phyloP scores from a whole-genome alignment of 2,888 invertebrate species.

The Subacronicta megacephala region DNA sequence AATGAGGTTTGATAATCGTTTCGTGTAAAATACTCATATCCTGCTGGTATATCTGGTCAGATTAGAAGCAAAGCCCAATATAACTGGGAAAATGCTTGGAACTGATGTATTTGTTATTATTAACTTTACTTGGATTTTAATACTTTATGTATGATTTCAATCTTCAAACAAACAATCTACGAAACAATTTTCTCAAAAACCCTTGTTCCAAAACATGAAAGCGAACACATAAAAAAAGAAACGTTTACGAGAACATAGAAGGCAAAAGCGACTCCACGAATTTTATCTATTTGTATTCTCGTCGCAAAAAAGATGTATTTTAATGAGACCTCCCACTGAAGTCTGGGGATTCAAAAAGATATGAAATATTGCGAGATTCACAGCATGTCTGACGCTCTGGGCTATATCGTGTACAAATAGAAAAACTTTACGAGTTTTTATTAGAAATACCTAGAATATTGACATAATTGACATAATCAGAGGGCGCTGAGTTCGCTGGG shows the following conservation, averaged over 20 bases:
- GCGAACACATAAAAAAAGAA: conserved; percentile 2
- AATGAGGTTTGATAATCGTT: too few species aligned
- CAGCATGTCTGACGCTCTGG: conserved; percentile 3
- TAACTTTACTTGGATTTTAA: too few species aligned
- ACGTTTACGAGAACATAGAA: conserved; percentile 5
- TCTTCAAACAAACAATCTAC: too few species aligned
- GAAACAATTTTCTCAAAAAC: too few species aligned
- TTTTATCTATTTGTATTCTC: conserved; percentile 21
- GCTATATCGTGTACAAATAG: conserved; percentile 2
- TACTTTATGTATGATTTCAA: too few species aligned
- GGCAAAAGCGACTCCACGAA: conserved; percentile 7
- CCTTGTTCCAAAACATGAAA: conserved; percentile 6
- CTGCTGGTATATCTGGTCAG: too few species aligned
- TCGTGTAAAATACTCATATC: too few species aligned
- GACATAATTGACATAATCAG: too few species aligned
- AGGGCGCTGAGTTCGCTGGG: too few species aligned
- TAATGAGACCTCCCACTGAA: conserved; percentile 21
- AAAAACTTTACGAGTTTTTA: neutral
- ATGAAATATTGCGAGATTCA: conserved; percentile 15
- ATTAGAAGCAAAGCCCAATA: too few species aligned
- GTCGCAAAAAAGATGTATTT: conserved; percentile 22
- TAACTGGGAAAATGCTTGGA: too few species aligned
- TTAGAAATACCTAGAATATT: neutral
- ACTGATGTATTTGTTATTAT: too few species aligned
- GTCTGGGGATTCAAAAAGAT: conserved; percentile 6